phyloP scores from a whole-genome alignment of 1,140 invertebrate genomes.

The Lordiphosa stackelbergi region DNA sequence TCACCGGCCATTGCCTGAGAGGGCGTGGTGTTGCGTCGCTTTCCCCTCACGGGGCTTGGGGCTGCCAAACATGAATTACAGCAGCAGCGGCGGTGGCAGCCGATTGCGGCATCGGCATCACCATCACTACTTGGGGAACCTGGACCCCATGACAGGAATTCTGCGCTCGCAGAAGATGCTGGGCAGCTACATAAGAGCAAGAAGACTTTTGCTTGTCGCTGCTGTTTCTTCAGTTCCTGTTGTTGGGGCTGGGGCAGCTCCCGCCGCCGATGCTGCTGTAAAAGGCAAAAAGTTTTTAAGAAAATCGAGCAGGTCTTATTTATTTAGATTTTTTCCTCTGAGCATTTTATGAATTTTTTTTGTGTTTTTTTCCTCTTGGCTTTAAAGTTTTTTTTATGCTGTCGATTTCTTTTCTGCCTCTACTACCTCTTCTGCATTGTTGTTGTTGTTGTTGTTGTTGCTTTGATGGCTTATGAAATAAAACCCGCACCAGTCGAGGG shows the following conservation, averaged over 20 bases:
- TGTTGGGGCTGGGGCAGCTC: constrained; percentile 16
- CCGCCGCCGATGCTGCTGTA: constrained; percentile 17
- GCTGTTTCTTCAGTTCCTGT: constrained; percentile 21
- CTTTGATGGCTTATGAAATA: constrained; percentile 45
- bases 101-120: constrained; percentile 29
- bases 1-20: constrained; percentile 28
- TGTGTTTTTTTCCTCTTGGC: constrained; percentile 27
- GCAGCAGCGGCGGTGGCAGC: constrained; percentile 21
- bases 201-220: constrained; percentile 13
- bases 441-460: constrained; percentile 42
- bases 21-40: constrained; percentile 57
- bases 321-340: constrained; percentile 56
- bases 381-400: constrained; percentile 40
- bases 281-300: constrained; percentile 50
- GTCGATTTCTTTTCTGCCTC: constrained; percentile 46
- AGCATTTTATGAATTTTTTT: constrained; percentile 29
- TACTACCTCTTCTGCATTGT: constrained; percentile 28
- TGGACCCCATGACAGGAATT: constrained; percentile 57
- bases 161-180: constrained; percentile 55
- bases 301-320: constrained; percentile 69
- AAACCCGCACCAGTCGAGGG: constrained; percentile 13
- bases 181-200: constrained; percentile 5
- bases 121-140: constrained; percentile 18
- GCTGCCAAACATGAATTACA: constrained; percentile 61
- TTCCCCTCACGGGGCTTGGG: constrained; percentile 21